Evolutionary conservation across 2,888 invertebrate genomes (phyloP).

Genomic region (Campoletis raptor): DNA sequence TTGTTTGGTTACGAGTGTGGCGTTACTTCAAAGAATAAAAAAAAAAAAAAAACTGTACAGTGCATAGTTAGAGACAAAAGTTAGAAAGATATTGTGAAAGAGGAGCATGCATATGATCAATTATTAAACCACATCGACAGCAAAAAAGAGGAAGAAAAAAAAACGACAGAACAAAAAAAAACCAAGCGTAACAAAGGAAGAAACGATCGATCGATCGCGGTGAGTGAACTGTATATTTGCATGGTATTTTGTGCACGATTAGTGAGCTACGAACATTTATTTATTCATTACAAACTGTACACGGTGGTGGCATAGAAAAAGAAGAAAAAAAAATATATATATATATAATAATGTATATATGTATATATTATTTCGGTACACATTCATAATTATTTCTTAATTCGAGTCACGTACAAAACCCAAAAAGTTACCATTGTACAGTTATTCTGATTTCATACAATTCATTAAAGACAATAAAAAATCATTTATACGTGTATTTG

Average conservation of each 20-base stretch:
- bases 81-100: neutral
- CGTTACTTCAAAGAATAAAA: neutral
- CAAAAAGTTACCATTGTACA: neutral
- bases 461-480: neutral
- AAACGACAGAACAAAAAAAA: neutral
- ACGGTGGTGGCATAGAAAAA: conserved; percentile 11
- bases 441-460: neutral
- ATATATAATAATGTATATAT: neutral
- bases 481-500: neutral
- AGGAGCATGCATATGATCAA: neutral
- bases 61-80: neutral
- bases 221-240: conserved; percentile 55
- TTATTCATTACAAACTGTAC: conserved; percentile 60
- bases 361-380: conserved; percentile 30
- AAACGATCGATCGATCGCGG: conserved; percentile 38
- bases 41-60: neutral
- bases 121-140: neutral
- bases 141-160: too few species aligned
- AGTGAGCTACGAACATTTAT: conserved; percentile 54
- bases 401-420: conserved; percentile 17
- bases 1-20: neutral
- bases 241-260: conserved; percentile 52
- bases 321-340: conserved; percentile 1
- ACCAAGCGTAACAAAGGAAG: neutral
- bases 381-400: neutral